These are phyloP conservation scores for Heterocephalus glaber DNA, from an alignment of 2,113 vertebrate genomes.

Conservation along the genomic window DNA sequence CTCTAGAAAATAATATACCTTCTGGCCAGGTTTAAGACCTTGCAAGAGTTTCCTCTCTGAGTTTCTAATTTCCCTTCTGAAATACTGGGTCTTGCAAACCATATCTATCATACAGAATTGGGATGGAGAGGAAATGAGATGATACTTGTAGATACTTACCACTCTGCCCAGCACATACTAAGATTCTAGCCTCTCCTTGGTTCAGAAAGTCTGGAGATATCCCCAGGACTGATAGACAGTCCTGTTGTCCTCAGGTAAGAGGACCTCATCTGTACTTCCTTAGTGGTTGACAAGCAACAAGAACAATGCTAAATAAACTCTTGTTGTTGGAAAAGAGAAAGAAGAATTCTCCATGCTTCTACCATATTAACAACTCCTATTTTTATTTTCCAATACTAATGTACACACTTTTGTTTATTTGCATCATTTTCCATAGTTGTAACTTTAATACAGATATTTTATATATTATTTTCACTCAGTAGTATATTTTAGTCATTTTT, in stretches of 20 bases:
- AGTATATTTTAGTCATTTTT: constrained; percentile 2
- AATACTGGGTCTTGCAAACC: neutral
- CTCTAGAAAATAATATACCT: neutral
- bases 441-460: neutral
- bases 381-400: neutral
- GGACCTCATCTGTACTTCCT: neutral
- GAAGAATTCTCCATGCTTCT: neutral
- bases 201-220: neutral
- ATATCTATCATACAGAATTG: neutral
- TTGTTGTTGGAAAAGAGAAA: neutral
- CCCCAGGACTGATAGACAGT: neutral
- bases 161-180: neutral
- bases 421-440: neutral
- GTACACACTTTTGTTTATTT: neutral
- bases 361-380: neutral
- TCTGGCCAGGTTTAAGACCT: neutral
- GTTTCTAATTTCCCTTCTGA: neutral
- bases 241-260: neutral
- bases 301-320: neutral
- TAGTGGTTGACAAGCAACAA: neutral
- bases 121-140: neutral
- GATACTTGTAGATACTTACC: neutral
- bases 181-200: neutral
- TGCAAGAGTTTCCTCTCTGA: neutral
- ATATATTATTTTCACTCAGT: neutral